phyloP scores from a whole-genome alignment of 2,888 invertebrate genomes.

The Exephanes ischioxanthus region DNA sequence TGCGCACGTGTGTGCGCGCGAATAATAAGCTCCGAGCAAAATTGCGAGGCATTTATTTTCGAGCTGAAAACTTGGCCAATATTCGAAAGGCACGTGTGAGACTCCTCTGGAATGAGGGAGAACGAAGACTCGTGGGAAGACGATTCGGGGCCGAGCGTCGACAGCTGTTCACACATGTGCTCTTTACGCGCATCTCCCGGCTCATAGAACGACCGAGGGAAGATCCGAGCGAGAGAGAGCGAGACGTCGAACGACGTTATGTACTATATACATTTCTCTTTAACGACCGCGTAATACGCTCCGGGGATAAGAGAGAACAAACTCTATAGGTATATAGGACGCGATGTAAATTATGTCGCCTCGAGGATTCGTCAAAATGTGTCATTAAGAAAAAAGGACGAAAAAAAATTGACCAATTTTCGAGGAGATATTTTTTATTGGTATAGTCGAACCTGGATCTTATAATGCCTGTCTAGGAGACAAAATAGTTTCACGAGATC shows the following conservation, averaged over 20 bases:
- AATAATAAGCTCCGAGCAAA: background rate
- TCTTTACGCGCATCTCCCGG: constrained; percentile 57
- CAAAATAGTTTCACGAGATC: too few species aligned
- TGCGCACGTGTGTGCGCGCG: background rate
- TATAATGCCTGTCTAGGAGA: too few species aligned
- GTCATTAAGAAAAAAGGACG: background rate
- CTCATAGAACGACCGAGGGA: constrained; percentile 50
- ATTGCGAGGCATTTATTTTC: constrained; percentile 1
- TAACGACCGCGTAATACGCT: constrained; percentile 28
- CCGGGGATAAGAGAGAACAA: constrained; percentile 45
- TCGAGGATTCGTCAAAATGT: background rate
- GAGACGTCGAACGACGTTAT: constrained; percentile 8
- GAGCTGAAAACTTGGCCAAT: constrained; percentile 44
- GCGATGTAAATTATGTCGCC: background rate
- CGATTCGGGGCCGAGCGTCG: constrained; percentile 74
- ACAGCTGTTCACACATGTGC: constrained; percentile 83
- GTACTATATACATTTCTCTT: constrained; percentile 5
- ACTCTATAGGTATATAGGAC: constrained; percentile 16
- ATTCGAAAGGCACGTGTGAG: constrained; percentile 63
- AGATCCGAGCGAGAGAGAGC: constrained; percentile 13
- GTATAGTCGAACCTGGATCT: too few species aligned
- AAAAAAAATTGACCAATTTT: too few species aligned
- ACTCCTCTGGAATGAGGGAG: constrained; percentile 52
- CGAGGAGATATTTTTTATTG: too few species aligned
- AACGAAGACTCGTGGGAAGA: constrained; percentile 83